Conservation (phyloP, 2,113 vertebrate genomes). For the Mormyrus lacerda region DNA sequence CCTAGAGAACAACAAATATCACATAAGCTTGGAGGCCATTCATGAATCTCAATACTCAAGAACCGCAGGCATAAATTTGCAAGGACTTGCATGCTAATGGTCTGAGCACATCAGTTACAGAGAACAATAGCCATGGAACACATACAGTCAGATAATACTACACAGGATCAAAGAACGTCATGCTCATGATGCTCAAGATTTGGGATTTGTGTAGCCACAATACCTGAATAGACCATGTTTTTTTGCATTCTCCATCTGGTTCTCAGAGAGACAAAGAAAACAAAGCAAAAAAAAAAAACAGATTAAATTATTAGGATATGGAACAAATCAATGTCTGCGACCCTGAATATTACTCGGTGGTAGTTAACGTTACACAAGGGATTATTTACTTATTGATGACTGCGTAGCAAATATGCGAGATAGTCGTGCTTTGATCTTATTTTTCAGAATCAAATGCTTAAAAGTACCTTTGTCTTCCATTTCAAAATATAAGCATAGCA, state of each 20-base stretch:
- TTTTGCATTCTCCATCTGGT: neutral
- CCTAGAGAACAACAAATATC: conserved; percentile 59
- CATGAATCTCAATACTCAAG: conserved; percentile 40
- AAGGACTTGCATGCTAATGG: conserved; percentile 44
- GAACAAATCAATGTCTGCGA: neutral
- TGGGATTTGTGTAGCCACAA: neutral
- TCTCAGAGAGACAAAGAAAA: neutral
- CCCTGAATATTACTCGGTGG: neutral
- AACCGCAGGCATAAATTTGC: conserved; percentile 58
- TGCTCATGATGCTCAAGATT: neutral
- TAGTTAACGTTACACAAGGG: conserved; percentile 1
- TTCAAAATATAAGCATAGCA: neutral
- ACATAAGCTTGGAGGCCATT: conserved; percentile 44
- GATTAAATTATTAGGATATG: neutral
- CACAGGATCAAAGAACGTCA: neutral
- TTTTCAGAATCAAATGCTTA: neutral
- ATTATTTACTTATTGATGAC: conserved; percentile 19
- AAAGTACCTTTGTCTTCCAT: neutral
- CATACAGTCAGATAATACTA: neutral
- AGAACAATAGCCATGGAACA: neutral
- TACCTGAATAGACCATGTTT: neutral
- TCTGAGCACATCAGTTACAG: neutral
- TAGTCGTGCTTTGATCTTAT: neutral
- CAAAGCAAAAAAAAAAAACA: neutral
- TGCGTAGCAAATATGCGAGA: neutral